Evolutionary conservation across 2,113 vertebrate genomes (phyloP), one percentile per base, ranked within the genome.

Genomic region (Nansenia antarctica): DNA sequence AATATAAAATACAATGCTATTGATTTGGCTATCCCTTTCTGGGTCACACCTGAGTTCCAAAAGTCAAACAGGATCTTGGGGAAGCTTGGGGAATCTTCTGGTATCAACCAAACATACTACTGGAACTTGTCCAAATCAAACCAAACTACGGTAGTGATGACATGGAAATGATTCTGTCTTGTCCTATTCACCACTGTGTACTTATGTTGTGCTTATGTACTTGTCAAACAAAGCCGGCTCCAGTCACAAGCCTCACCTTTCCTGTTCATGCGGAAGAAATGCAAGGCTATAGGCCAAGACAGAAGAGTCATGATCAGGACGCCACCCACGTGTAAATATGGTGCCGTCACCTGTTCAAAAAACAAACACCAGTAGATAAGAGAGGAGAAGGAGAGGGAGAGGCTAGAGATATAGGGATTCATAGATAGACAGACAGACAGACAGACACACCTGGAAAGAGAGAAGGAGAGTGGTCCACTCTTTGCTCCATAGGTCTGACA

Each of bases 211-310:
- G 18, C 8, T 7, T 29, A 15, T 15, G 9, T 9, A 9, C 9
- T 27, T 35, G 29, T 22, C 18, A 18, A 60, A 30, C 29, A 29
- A 32, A n/a, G 8, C 57, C 57, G 34, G 18, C 31, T 60, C n/a
- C 18, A 31, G 12, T 60, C 20, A 22, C 30, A 34, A 20, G 18
- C 35, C 70, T 54, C 86, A 95, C 95, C 91, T 85, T 79, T 91
- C 52, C 87, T 91, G 58, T 76, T 88, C 82, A 93, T 89, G 79
- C 90, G 84, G 77, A 93, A 91, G 82, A 94, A 91, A 72, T 95
- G 91, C 61, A 94, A 66, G 15, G 94, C 91, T 39, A 95, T 80
- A 0, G 95, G 94, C 95, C 95, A 96, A 9, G 94, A 88, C 65
- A 96, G 77, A 1, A 89, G 69, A 0, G 93, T 91, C 92, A 94